Evolutionary conservation across 2,888 invertebrate genomes (phyloP).

Genomic region (Heteromurus nitidus): DNA sequence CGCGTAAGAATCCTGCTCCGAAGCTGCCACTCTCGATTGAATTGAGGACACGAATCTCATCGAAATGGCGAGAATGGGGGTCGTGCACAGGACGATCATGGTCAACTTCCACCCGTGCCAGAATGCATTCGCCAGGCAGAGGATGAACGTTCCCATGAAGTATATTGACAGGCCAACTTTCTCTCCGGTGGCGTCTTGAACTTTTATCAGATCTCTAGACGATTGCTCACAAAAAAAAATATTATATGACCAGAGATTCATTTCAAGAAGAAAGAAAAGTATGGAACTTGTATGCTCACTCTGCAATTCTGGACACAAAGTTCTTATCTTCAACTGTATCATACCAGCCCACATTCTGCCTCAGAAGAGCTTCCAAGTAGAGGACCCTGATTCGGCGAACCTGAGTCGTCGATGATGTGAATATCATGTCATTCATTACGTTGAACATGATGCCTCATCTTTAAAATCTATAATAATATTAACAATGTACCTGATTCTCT

Average conservation of each 20-base stretch:
- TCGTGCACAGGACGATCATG: conserved; percentile 84
- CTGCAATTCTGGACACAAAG: conserved; percentile 70
- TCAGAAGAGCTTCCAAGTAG: conserved; percentile 66
- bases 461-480: too few species aligned
- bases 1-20: conserved; percentile 79
- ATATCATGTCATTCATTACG: not conserved
- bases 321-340: conserved; percentile 70
- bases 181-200: conserved; percentile 90
- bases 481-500: conserved; percentile 82
- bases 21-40: conserved; percentile 74
- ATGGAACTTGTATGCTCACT: conserved; percentile 46
- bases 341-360: conserved; percentile 72
- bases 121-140: conserved; percentile 84
- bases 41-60: conserved; percentile 83
- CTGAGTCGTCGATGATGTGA: too few species aligned
- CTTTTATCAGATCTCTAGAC: conserved; percentile 77
- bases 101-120: conserved; percentile 88
- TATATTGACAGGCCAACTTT: conserved; percentile 85
- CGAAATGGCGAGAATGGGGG: conserved; percentile 85
- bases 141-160: conserved; percentile 82
- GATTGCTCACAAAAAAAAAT: too few species aligned
- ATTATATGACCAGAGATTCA: not conserved
- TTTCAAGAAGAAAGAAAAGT: not conserved
- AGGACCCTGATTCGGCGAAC: conserved; percentile 60
- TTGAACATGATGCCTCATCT: not conserved